phyloP scores from a whole-genome alignment of 2,888 invertebrate species.

The Hedychridium roseum region DNA sequence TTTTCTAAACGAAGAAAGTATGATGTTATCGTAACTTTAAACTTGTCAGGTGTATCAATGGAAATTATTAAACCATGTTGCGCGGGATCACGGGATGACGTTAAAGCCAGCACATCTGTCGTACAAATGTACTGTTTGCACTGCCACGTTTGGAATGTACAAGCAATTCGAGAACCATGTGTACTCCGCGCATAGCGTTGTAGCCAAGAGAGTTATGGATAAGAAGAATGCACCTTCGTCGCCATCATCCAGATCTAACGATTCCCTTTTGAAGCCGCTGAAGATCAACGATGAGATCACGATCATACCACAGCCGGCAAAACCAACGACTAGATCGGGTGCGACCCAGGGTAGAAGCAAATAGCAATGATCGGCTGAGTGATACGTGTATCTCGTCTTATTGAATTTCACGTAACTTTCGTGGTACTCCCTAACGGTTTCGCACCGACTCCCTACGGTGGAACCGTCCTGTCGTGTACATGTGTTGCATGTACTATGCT shows the following conservation, averaged over 20 bases:
- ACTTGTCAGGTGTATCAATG: conserved; percentile 85
- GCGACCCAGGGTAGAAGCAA: conserved; percentile 56
- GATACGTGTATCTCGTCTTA: conserved; percentile 54
- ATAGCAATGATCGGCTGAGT: conserved; percentile 61
- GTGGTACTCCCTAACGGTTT: conserved; percentile 43
- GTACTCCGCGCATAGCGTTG: conserved; percentile 91
- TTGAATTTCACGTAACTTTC: conserved; percentile 49
- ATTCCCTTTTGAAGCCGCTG: conserved; percentile 78
- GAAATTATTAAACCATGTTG: conserved; percentile 91
- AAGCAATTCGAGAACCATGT: conserved; percentile 94
- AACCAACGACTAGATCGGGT: conserved; percentile 58
- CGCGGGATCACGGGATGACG: conserved; percentile 89
- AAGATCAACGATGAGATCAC: conserved; percentile 91
- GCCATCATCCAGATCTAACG: conserved; percentile 65
- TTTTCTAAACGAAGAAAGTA: no score
- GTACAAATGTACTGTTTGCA: conserved; percentile 95
- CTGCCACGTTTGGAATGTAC: conserved; percentile 94
- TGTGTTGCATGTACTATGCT: conserved; percentile 54
- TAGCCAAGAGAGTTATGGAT: conserved; percentile 86
- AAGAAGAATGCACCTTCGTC: conserved; percentile 70
- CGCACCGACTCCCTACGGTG: conserved; percentile 41
- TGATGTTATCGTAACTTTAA: neutral
- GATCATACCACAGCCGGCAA: conserved; percentile 84
- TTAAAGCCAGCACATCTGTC: conserved; percentile 92
- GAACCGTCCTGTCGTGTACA: conserved; percentile 53